Evolutionary conservation across 2,888 invertebrate genomes (phyloP), one percentile per base, ranked within the genome.

Genomic region (Folsomia manolachei): DNA sequence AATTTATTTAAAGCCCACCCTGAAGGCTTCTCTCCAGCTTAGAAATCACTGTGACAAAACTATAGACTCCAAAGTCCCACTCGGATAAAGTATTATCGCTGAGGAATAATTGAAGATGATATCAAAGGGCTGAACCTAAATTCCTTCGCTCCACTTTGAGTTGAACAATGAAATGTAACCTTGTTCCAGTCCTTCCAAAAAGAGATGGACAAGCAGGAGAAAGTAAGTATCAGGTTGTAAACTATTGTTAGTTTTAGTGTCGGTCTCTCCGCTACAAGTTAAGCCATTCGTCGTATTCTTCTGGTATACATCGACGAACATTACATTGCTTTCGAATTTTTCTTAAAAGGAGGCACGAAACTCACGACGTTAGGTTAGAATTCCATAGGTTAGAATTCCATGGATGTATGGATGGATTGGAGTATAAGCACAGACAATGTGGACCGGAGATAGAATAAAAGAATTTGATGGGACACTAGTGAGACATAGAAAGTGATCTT

Each of bases 401-500:
- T n/a, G n/a, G n/a, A 27, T 27, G 18, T 27, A 11, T 25, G 52
- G 7, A 18, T 19, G 53, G 21, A 52, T 18, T n/a, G 67, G 18
- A 25, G 19, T 53, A 21, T 21, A 51, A 24, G 60, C 69, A 51
- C 61, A 69, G 72, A 71, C 71, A 69, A 71, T 71, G 71, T 75
- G 67, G 75, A 70, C 71, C 71, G 74, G 14, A 23, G 14, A 21
- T 56, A 56, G 56, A 21, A 56, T 73, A 73, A 75, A 73, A 73
- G 70, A 75, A 75, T 69, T 73, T 73, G 75, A 76, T 76, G 74
- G 74, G 75, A 69, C 76, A 69, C 75, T 72, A 75, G 76, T 73
- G 76, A 75, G 73, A 75, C 71, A 76, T 76, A 71, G 73, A 70
- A 76, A 75, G 73, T 76, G 75, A 73, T 76, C 71, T 75, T 75